Conservation (phyloP, 2,113 vertebrate species). For the Oryzias curvinotus region DNA sequence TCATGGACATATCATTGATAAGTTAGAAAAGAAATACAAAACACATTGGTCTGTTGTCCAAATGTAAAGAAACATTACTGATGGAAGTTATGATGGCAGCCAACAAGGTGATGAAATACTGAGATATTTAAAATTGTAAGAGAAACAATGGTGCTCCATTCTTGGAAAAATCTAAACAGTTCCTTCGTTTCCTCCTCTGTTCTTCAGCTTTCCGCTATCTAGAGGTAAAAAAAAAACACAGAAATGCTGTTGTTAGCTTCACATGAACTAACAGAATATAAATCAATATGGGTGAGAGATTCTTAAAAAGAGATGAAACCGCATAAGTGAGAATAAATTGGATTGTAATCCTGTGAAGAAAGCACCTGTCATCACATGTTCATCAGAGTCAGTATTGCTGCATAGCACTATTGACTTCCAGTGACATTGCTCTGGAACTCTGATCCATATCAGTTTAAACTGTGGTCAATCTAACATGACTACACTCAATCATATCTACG, state of each 20-base stretch:
- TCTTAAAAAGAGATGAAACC: no score
- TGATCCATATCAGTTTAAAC: no score
- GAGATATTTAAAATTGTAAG: constrained; percentile 86
- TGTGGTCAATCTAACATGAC: no score
- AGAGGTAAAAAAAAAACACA: constrained; percentile 29
- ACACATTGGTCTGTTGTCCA: constrained; percentile 73
- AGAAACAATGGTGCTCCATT: constrained; percentile 79
- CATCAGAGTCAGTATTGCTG: no score
- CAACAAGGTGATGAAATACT: constrained; percentile 86
- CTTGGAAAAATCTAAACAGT: constrained; percentile 71
- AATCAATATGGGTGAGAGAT: not conserved
- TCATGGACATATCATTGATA: constrained; percentile 69
- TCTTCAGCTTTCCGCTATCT: constrained; percentile 98
- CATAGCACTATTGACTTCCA: no score
- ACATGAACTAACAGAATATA: not conserved
- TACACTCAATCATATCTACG: no score
- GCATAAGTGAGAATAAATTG: no score
- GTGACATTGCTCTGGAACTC: no score
- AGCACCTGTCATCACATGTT: no score
- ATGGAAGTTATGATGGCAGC: constrained; percentile 85
- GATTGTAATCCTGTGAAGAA: no score
- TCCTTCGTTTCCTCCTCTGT: constrained; percentile 49
- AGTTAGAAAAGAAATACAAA: constrained; percentile 72
- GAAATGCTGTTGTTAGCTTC: constrained; percentile 7
- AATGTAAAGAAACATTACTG: constrained; percentile 81